phyloP scores from a whole-genome alignment of 2,797 vertebrate genomes.

The Melanotaenia maccullochi region DNA sequence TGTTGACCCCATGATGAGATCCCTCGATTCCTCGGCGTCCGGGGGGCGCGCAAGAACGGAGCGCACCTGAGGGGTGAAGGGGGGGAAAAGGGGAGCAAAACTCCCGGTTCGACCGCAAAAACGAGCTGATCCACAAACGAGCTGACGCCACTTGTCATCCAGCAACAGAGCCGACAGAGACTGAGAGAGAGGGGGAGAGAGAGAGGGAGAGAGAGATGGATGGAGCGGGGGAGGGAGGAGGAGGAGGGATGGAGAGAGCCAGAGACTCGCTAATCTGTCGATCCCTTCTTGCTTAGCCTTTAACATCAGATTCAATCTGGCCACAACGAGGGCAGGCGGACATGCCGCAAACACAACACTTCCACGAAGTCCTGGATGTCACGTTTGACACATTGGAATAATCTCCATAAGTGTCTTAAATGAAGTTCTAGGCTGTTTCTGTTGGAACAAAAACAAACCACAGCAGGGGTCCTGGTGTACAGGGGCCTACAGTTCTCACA shows the following conservation, averaged over 20 bases:
- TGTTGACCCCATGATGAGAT: conserved; percentile 70
- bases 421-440: conserved; percentile 1
- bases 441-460: background rate
- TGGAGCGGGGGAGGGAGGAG: conserved; percentile 12
- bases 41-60: conserved; percentile 42
- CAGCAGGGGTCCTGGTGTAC: background rate
- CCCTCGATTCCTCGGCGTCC: conserved; percentile 44
- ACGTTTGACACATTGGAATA: conserved; percentile 53
- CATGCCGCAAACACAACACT: conserved; percentile 49
- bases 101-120: conserved; percentile 39
- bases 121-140: conserved; percentile 38
- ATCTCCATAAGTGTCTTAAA: conserved; percentile 11
- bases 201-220: conserved; percentile 12
- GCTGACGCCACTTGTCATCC: conserved; percentile 47
- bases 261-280: conserved; percentile 63
- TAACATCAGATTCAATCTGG: conserved; percentile 74
- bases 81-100: background rate
- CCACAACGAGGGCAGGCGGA: conserved; percentile 3
- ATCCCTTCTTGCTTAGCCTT: conserved; percentile 59
- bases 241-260: conserved; percentile 20
- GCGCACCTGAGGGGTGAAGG: conserved; percentile 23
- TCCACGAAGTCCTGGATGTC: conserved; percentile 51
- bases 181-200: conserved; percentile 15
- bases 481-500: background rate
- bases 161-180: conserved; percentile 32